These are phyloP conservation scores for Hoplostethus mediterraneus DNA, from an alignment of 2,797 vertebrate species.

Conservation along the genomic window DNA sequence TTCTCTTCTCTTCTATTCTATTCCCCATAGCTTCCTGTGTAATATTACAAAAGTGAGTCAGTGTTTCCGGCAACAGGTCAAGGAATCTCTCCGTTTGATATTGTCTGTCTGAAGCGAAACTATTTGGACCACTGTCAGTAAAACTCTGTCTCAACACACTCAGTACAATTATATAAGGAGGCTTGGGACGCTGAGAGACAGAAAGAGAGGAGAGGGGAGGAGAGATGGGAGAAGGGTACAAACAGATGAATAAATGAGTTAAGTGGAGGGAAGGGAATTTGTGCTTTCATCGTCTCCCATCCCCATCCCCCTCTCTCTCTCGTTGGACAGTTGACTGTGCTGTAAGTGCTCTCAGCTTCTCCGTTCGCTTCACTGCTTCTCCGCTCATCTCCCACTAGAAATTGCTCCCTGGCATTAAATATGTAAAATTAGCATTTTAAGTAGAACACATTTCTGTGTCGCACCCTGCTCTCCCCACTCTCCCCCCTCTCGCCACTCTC, in stretches of 20 bases:
- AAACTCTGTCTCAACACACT: slow-evolving; percentile 50
- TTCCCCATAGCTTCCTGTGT: not conserved
- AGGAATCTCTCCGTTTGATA: slow-evolving; percentile 26
- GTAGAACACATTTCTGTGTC: slow-evolving; percentile 83
- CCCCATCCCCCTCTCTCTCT: slow-evolving; percentile 33
- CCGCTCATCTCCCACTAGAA: slow-evolving; percentile 74
- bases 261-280: slow-evolving; percentile 79
- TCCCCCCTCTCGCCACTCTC: not conserved
- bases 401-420: slow-evolving; percentile 85
- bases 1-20: not conserved
- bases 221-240: slow-evolving; percentile 40
- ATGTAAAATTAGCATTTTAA: slow-evolving; percentile 88
- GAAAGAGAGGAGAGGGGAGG: slow-evolving; percentile 27
- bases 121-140: slow-evolving; percentile 34
- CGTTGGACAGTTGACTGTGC: slow-evolving; percentile 69
- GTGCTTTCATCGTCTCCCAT: slow-evolving; percentile 50
- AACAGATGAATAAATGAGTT: slow-evolving; percentile 82
- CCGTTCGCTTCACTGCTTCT: slow-evolving; percentile 61
- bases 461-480: slow-evolving; percentile 69
- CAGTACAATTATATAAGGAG: slow-evolving; percentile 62
- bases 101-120: slow-evolving; percentile 25
- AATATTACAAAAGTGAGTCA: slow-evolving; percentile 1
- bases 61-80: slow-evolving; percentile 52
- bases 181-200: slow-evolving; percentile 40
- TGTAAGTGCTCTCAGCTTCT: slow-evolving; percentile 73